These are phyloP conservation scores for Gallinago undulata DNA, from an alignment of 2,113 vertebrate species.

Conservation along the genomic window DNA sequence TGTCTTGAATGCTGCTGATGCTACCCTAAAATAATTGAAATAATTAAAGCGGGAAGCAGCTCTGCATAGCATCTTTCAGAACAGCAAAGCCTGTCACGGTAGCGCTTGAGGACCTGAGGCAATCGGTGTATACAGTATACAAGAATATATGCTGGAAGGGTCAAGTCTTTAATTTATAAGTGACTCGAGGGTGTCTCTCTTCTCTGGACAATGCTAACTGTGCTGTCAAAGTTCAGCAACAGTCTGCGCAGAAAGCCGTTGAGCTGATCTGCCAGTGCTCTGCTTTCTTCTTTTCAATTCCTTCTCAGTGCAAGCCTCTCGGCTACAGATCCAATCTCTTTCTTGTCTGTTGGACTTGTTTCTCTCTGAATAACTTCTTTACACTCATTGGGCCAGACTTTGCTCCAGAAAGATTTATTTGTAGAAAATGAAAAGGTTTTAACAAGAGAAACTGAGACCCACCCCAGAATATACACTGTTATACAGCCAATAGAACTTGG, in stretches of 20 bases:
- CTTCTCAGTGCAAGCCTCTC: background rate
- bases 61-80: background rate
- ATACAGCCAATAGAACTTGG: background rate
- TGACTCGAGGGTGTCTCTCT: conserved; percentile 17
- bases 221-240: conserved; percentile 46
- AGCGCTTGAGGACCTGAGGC: background rate
- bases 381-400: background rate
- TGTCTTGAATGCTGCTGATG: background rate
- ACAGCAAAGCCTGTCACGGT: background rate
- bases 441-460: background rate
- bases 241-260: background rate
- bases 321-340: background rate
- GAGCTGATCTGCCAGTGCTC: background rate
- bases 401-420: conserved; percentile 3
- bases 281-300: conserved; percentile 42
- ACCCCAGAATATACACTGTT: background rate
- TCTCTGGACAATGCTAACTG: background rate
- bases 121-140: background rate
- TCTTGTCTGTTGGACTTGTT: conserved; percentile 27
- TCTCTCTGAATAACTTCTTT: conserved; percentile 35
- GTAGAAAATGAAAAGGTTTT: background rate
- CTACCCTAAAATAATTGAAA: conserved; percentile 32
- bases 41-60: background rate
- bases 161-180: conserved; percentile 54
- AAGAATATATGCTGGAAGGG: background rate